Evolutionary conservation across 1,140 invertebrate species (phyloP).

Genomic region (Lasioglossum albipes): DNA sequence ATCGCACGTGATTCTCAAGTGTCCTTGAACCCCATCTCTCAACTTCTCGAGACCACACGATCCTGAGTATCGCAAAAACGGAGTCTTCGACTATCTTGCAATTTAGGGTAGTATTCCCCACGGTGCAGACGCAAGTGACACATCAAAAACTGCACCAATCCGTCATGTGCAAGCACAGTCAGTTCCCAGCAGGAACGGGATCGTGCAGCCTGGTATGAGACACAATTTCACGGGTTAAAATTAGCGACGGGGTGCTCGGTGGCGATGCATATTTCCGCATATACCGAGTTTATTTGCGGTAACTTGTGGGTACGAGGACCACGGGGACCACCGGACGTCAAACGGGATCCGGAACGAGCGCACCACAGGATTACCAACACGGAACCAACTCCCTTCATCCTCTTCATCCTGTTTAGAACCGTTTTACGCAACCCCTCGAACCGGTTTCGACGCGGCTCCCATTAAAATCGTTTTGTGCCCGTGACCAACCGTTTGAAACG

Average conservation of each 20-base stretch:
- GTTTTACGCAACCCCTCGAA: too few relatives aligned
- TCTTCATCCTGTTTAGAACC: too few relatives aligned
- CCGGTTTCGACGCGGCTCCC: too few relatives aligned
- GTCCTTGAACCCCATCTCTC: too few relatives aligned
- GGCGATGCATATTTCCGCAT: slow-evolving; percentile 77
- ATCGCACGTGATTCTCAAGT: too few relatives aligned
- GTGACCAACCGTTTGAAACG: neutral
- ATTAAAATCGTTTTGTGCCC: neutral
- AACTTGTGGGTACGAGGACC: slow-evolving; percentile 65
- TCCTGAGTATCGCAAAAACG: too few relatives aligned
- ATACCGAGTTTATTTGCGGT: slow-evolving; percentile 77
- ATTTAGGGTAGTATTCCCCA: too few relatives aligned
- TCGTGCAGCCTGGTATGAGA: slow-evolving; percentile 74
- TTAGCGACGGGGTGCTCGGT: slow-evolving; percentile 73
- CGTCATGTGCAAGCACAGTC: slow-evolving; percentile 16
- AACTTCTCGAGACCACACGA: too few relatives aligned
- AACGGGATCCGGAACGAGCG: slow-evolving; percentile 52
- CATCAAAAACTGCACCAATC: neutral
- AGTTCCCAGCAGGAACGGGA: slow-evolving; percentile 22
- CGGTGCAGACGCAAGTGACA: too few relatives aligned
- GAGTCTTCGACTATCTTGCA: too few relatives aligned
- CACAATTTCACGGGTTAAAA: slow-evolving; percentile 76
- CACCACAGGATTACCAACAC: neutral
- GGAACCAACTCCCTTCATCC: too few relatives aligned
- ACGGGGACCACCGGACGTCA: slow-evolving; percentile 66